A percentile compares a stretch with the other conserved stretches of the same genome.
Conservation (phyloP, 2,797 vertebrate genomes). For the Megaceryle alcyon region DNA sequence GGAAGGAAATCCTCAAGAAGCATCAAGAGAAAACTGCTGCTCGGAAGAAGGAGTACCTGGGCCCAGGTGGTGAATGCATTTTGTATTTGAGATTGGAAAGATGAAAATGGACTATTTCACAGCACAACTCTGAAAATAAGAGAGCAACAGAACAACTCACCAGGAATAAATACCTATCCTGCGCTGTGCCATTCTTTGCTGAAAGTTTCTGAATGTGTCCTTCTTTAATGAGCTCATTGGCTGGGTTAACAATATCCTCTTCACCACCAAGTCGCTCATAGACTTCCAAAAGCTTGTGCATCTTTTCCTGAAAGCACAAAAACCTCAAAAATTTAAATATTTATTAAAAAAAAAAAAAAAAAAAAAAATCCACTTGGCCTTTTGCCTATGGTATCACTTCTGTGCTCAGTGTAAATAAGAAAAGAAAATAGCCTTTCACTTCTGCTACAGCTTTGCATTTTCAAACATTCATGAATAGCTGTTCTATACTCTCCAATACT, state of each 20-base stretch:
- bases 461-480: neutral
- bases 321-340: neutral
- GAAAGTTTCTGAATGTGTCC: conserved; percentile 97
- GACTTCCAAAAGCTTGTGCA: conserved; percentile 96
- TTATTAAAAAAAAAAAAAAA: neutral
- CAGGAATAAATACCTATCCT: conserved; percentile 96
- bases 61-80: neutral
- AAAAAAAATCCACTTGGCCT: neutral
- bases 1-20: neutral
- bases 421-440: neutral
- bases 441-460: neutral
- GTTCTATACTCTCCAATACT: neutral
- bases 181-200: conserved; percentile 93
- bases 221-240: conserved; percentile 97
- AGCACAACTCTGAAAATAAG: neutral
- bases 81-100: neutral
- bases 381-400: neutral
- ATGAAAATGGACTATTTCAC: neutral
- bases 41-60: neutral
- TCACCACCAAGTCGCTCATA: conserved; percentile 94
- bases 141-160: conserved; percentile 77
- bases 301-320: conserved; percentile 89
- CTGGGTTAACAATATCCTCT: conserved; percentile 97
- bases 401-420: neutral
- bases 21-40: neutral